A percentile compares a stretch with the other conserved stretches of the same genome.
phyloP scores from a whole-genome alignment of 64 coral and sea anemone genomes.

The Actinia tenebrosa region DNA sequence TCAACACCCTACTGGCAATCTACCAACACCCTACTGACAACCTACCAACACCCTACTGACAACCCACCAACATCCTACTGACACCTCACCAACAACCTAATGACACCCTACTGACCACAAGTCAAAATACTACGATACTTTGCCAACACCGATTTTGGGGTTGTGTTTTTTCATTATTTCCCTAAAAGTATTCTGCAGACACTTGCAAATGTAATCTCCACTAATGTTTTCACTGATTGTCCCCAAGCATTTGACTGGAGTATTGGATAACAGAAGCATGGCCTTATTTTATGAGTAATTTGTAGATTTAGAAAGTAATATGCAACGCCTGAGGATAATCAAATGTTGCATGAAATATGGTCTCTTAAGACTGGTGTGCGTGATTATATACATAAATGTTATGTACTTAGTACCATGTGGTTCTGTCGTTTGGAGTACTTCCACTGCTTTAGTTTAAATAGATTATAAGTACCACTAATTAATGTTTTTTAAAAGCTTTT shows the following conservation, averaged over 20 bases:
- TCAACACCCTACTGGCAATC: no score
- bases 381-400: not conserved
- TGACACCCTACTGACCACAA: no score
- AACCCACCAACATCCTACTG: no score
- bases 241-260: not conserved
- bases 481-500: not conserved
- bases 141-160: no score
- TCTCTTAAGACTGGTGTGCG: not conserved
- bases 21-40: no score
- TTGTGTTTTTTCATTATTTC: no score
- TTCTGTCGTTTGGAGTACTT: not conserved
- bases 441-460: not conserved
- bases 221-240: not conserved
- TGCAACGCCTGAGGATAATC: not conserved
- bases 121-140: no score
- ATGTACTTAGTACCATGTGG: not conserved
- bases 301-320: conserved; percentile 9
- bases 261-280: not conserved
- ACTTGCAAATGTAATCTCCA: no score
- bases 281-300: not conserved
- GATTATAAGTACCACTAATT: not conserved
- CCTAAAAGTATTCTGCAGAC: no score
- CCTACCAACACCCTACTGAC: no score
- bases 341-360: not conserved
- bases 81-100: no score